These are phyloP conservation scores for Periophthalmodon schlosseri DNA, from an alignment of 2,113 vertebrate species.

Conservation along the genomic window DNA sequence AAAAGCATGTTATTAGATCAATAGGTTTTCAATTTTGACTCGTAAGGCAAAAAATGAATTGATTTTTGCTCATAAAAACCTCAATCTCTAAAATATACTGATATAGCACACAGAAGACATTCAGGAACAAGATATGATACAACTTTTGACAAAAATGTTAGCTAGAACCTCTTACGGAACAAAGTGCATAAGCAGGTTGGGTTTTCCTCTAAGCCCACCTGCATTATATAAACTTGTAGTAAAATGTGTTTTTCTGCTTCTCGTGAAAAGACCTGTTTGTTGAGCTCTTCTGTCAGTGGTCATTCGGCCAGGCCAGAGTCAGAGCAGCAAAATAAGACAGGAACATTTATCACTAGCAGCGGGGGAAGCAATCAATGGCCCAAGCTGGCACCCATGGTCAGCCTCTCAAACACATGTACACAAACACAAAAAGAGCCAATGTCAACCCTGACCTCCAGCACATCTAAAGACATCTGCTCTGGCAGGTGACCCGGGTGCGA, in stretches of 20 bases:
- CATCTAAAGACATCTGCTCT: slow-evolving; percentile 39
- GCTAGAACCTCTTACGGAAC: neutral
- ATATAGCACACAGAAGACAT: neutral
- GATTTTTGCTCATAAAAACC: neutral
- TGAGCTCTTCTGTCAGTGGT: slow-evolving; percentile 45
- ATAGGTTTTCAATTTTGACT: neutral
- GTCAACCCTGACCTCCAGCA: slow-evolving; percentile 3
- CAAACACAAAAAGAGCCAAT: slow-evolving; percentile 10
- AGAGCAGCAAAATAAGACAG: slow-evolving; percentile 47
- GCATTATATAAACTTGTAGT: slow-evolving; percentile 16
- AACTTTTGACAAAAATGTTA: neutral
- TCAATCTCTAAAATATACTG: neutral
- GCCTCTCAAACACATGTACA: slow-evolving; percentile 18
- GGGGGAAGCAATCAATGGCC: slow-evolving; percentile 46
- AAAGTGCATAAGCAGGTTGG: neutral
- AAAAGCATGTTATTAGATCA: no score
- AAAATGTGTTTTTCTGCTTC: slow-evolving; percentile 53
- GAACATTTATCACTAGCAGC: slow-evolving; percentile 55
- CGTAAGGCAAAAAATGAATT: neutral
- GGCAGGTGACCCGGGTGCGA: slow-evolving; percentile 46
- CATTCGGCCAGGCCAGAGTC: slow-evolving; percentile 50
- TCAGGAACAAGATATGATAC: neutral
- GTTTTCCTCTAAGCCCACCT: neutral
- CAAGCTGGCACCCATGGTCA: slow-evolving; percentile 30
- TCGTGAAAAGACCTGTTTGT: slow-evolving; percentile 75